These are phyloP conservation scores for Manis javanica DNA, from an alignment of 2,797 vertebrate species.

Conservation along the genomic window DNA sequence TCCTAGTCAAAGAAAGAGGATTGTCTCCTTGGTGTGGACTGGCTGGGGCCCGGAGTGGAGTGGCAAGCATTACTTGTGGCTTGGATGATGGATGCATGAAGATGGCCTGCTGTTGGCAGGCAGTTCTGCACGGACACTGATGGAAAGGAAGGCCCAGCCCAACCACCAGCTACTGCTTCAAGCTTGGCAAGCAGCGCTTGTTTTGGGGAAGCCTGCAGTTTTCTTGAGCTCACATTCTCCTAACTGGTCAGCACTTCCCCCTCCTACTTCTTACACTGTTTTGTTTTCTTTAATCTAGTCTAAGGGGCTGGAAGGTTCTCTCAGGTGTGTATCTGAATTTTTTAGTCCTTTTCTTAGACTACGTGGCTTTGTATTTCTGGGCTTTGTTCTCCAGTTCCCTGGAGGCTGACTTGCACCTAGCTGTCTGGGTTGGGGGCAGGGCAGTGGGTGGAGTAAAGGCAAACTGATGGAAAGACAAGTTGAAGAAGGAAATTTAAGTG, in stretches of 20 bases:
- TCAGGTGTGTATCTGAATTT: background rate
- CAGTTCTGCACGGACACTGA: background rate
- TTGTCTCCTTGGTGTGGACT: background rate
- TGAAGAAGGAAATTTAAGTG: background rate
- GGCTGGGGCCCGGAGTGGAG: background rate
- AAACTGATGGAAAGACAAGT: background rate
- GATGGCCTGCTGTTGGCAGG: background rate
- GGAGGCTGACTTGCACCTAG: background rate
- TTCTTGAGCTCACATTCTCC: background rate
- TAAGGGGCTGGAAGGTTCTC: background rate
- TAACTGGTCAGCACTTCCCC: background rate
- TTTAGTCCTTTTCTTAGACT: background rate
- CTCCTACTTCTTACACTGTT: background rate
- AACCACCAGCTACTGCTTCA: background rate
- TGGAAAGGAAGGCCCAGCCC: background rate
- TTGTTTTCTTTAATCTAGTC: background rate
- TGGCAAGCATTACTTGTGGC: background rate
- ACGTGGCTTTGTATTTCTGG: background rate
- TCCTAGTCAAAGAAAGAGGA: background rate
- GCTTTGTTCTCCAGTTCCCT: background rate
- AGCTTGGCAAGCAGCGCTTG: background rate
- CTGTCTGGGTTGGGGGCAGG: background rate
- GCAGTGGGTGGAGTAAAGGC: background rate
- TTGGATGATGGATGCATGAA: background rate
- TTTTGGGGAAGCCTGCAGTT: background rate